Evolutionary conservation across 2,888 invertebrate genomes (phyloP), one percentile per base, ranked within the genome.

Genomic region (Malthinus flaveolus): DNA sequence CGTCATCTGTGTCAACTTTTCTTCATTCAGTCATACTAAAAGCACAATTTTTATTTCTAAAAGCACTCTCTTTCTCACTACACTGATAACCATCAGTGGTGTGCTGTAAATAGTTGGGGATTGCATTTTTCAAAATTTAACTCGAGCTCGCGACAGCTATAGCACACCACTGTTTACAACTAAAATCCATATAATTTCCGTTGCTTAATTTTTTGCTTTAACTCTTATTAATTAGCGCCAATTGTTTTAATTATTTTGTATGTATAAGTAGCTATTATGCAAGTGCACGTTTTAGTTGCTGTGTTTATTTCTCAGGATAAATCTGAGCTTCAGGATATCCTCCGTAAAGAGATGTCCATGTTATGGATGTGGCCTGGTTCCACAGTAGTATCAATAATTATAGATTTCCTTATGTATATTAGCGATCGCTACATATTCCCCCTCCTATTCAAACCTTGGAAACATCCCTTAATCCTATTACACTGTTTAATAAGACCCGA

Each of bases 401-500:
- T 76, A 60, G 76, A 78, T 64, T 70, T 78, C 60, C 73, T 75
- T 65, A 68, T 75, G 48, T 73, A 73, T 65, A 61, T 79, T 66
- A 78, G 73, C 74, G 75, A 78, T 62, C 70, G 71, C 59, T 74
- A 73, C 65, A 63, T 79, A 33, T 63, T 76, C 49, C 78, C 79
- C 3, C 68, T 75, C 55, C 66, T 77, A 10, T 71, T 67, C 62
- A 72, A 73, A 65, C 72, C 77, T 33, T 64, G 76, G 59, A 72
- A 71, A 64, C 68, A 75, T 58, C 76, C 78, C 11, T 72, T 79
- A 54, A 65, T 78, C 59, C 68, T 77, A 31, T 65, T 78, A 57
- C 75, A 77, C 63, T 78, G 76, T 67, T 74, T 76, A 65, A 68
- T 76, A 65, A 77, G 73, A 69, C 76, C 78, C 68, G 70, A 68